Evolutionary conservation across 2,797 vertebrate species (phyloP), one percentile per base, ranked within the genome.

Genomic region (Allobates femoralis): DNA sequence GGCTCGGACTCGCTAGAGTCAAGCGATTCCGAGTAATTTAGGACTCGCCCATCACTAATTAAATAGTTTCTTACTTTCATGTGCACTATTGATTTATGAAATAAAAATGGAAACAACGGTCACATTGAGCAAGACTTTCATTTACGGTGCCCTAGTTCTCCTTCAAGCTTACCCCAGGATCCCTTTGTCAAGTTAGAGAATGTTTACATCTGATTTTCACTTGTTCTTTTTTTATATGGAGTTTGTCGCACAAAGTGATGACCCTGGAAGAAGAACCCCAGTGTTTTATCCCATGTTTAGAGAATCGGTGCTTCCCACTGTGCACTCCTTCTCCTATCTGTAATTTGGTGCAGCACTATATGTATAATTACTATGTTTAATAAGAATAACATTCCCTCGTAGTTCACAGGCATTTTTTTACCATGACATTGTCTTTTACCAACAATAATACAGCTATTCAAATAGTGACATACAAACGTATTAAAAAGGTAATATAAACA

Each of bases 401-500:
- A 60, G 73, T 76, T 84, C 71, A 75, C 62, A 79, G 55, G 23
- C 62, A 66, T 79, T 67, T 78, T 78, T 67, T 50, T 78, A 71
- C 30, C 32, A 79, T 32, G 75, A 46, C 76, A 62, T 66, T 55
- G 51, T 56, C 71, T 71, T 73, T 69, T 60, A 51, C 53, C 23
- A 79, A 80, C 16, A 79, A 80, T 32, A 86, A 51, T 74, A 81
- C 18, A 79, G 21, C 66, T 60, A 73, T 69, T 66, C 67, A 80
- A 81, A 80, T 86, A 79, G 18, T 60, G 56, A 76, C 79, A 53
- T 81, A 62, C 60, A 79, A 34, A 67, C 67, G 26, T 79, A 62
- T 75, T 81, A 80, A 71, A 80, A 56, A 34, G n/a, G 28, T 80
- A 83, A 69, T 66, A 81, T 67, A 64, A 86, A 86, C 67, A 75